phyloP scores from a whole-genome alignment of 2,888 invertebrate genomes.

The Ceraclea dissimilis region DNA sequence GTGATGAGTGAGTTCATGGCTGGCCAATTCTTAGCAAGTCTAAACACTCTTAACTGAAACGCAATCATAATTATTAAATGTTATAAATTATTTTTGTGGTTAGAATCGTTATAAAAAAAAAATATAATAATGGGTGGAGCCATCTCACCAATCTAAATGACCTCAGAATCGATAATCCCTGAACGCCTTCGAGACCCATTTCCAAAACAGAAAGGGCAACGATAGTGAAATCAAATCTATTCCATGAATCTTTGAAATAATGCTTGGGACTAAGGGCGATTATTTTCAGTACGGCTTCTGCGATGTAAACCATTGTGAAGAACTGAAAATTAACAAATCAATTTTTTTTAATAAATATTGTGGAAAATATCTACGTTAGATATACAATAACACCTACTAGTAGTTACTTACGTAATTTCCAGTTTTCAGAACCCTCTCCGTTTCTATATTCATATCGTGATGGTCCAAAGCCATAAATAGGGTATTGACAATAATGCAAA shows the following conservation, averaged over 20 bases:
- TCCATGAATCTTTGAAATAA: constrained; percentile 98
- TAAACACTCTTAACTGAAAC: constrained; percentile 92
- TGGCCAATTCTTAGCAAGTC: constrained; percentile 98
- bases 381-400: not conserved
- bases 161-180: constrained; percentile 92
- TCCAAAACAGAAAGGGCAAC: constrained; percentile 91
- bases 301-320: constrained; percentile 94
- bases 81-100: too few species aligned
- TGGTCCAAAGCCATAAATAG: constrained; percentile 96
- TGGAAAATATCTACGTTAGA: too few species aligned
- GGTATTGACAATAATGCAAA: constrained; percentile 96
- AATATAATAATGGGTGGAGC: constrained; percentile 15
- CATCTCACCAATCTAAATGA: constrained; percentile 92
- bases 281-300: constrained; percentile 89
- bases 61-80: constrained; percentile 26
- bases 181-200: constrained; percentile 85
- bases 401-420: constrained; percentile 88
- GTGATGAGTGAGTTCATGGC: constrained; percentile 96
- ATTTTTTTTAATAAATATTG: too few species aligned
- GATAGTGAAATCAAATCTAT: constrained; percentile 97
- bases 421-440: constrained; percentile 78
- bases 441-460: constrained; percentile 82
- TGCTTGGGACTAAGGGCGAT: constrained; percentile 94
- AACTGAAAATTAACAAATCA: constrained; percentile 60
- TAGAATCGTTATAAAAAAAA: too few species aligned